Percentiles rank a stretch among this genome's conserved stretches.
Evolutionary conservation across 2,797 vertebrate genomes (phyloP).

Genomic region (Odontamblyopus rebecca): DNA sequence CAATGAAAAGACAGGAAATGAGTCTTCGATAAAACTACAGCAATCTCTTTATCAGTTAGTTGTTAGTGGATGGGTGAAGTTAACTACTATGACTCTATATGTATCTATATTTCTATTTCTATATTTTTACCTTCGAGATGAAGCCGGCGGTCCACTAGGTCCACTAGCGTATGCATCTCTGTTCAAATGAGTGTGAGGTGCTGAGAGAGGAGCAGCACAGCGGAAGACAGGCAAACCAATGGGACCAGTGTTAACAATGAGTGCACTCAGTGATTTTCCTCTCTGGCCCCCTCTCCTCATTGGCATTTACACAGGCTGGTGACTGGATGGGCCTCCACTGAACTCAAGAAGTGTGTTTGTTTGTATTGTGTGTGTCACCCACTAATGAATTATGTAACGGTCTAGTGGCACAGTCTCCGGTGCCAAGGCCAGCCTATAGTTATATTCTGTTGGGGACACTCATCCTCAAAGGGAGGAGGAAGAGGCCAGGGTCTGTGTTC

Average conservation of each 20-base stretch:
- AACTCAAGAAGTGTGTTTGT: conserved; percentile 25
- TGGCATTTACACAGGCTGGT: conserved; percentile 33
- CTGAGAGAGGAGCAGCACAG: conserved; percentile 28
- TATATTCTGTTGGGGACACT: conserved; percentile 27
- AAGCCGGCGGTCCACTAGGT: conserved; percentile 17
- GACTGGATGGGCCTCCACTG: conserved; percentile 54
- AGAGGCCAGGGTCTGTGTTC: conserved; percentile 22
- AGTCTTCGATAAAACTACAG: neutral
- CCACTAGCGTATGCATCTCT: conserved; percentile 26
- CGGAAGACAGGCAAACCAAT: conserved; percentile 13
- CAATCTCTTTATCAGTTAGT: neutral
- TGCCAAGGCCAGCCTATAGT: conserved; percentile 50
- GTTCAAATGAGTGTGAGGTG: conserved; percentile 30
- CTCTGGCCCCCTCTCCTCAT: conserved; percentile 38
- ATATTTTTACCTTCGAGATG: conserved; percentile 37
- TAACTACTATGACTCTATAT: neutral
- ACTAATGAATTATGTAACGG: conserved; percentile 56
- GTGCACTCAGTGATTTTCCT: conserved; percentile 58
- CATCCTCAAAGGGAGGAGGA: conserved; percentile 37
- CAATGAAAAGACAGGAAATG: neutral
- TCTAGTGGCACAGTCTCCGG: conserved; percentile 35
- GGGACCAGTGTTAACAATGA: conserved; percentile 40
- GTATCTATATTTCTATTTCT: too few species aligned
- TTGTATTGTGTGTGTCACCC: conserved; percentile 21
- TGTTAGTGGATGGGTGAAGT: neutral